Evolutionary conservation across 2,888 invertebrate species (phyloP), one percentile per base, ranked within the genome.

Genomic region (Drosophila gaucha): DNA sequence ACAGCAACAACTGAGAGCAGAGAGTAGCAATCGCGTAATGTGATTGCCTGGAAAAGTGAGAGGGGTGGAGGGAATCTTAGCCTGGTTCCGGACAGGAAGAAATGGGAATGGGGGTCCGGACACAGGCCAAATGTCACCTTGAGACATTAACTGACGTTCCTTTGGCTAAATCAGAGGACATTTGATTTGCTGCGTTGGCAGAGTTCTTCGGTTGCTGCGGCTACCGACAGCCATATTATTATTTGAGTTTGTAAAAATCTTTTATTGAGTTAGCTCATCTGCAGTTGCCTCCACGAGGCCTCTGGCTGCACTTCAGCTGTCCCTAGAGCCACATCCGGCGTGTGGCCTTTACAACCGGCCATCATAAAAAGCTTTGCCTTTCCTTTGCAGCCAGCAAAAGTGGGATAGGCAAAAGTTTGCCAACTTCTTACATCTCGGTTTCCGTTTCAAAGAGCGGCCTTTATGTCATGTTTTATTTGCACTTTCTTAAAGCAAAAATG

Each of bases 121-220:
- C 24, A 26, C 46, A 14, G 44, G 51, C 51, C 67, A 67, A 58
- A 66, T 82, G 82, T 80, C 80, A 80, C 80, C 80, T 86, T 86
- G 76, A 71, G 60, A 49, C 47, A 54, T 43, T 60, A 60, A 60
- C 57, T 59, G 51, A 46, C 69, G 44, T 41, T 39, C 9, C 24
- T 20, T 39, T 55, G 44, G 9, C 26, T 52, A 30, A n/a, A 20
- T 52, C 39, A 12, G 50, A 35, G 26, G 18, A 26, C 38, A 39
- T 64, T 68, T 63, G 22, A 35, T 54, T 50, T 58, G 36, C 16
- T 14, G 36, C 28, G 22, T 35, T 41, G 36, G 12, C 36, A 22
- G n/a, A n/a, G 14, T 12, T 20, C 22, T 18, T 36, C n/a, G 28
- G 18, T 24, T 38, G 30, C 14, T n/a, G 57, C 9, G 38, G n/a